Evolutionary conservation across 1,140 invertebrate genomes (phyloP).

Genomic region (Brachionus paranguensis): DNA sequence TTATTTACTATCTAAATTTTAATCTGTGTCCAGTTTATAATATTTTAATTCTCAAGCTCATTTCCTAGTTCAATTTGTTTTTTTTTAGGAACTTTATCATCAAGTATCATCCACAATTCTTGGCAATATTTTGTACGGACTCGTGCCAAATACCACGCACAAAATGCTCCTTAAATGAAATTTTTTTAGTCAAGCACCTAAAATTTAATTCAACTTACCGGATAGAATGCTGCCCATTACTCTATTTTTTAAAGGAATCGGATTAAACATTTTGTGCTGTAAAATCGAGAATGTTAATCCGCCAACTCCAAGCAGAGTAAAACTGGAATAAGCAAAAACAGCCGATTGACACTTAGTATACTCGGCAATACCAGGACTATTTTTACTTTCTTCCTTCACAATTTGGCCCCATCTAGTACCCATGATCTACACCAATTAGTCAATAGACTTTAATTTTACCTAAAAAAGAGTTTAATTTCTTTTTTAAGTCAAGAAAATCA

Average conservation of each 20-base stretch:
- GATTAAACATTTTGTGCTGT: conserved; percentile 32
- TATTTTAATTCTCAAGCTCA: neutral
- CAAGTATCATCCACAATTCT: conserved; percentile 19
- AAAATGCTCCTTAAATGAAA: neutral
- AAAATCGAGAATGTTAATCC: conserved; percentile 14
- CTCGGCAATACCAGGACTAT: neutral
- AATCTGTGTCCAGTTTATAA: neutral
- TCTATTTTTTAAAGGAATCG: conserved; percentile 3
- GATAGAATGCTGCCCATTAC: neutral
- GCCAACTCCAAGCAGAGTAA: conserved; percentile 6
- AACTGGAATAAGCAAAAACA: conserved; percentile 31
- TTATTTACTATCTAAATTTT: neutral
- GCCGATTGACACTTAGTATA: conserved; percentile 39
- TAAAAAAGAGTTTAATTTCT: conserved; percentile 22
- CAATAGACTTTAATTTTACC: neutral
- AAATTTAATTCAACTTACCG: neutral
- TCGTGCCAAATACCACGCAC: conserved; percentile 27
- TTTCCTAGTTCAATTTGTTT: neutral
- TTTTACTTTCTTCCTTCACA: conserved; percentile 30
- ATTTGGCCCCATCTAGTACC: conserved; percentile 38
- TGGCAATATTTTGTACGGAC: conserved; percentile 26
- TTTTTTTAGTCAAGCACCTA: neutral
- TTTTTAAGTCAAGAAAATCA: neutral
- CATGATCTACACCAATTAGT: neutral
- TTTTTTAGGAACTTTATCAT: neutral